These are phyloP conservation scores for Stegodyphus mimosarum DNA, from an alignment of 1,140 invertebrate species.

Conservation along the genomic window DNA sequence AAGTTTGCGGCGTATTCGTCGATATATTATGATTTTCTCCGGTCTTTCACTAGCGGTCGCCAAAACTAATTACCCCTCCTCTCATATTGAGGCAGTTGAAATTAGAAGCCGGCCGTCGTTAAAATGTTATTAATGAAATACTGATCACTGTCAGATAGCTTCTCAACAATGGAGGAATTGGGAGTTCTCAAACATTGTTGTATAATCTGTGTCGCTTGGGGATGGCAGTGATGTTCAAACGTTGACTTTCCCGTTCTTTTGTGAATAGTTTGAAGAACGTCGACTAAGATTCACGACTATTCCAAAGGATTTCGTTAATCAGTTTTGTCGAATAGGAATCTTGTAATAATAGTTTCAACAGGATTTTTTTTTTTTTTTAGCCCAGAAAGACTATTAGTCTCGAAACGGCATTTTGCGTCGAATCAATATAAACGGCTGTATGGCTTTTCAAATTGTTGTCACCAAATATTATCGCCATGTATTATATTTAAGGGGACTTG, in stretches of 20 bases:
- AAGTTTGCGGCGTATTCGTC: neutral
- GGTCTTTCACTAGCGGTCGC: neutral
- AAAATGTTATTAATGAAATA: constrained; percentile 34
- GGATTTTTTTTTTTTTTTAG: too few relatives aligned
- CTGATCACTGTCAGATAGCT: constrained; percentile 23
- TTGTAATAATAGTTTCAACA: too few relatives aligned
- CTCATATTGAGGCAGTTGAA: constrained; percentile 15
- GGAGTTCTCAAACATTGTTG: neutral
- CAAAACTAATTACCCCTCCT: constrained; percentile 30
- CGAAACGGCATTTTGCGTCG: too few relatives aligned
- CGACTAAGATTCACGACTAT: neutral
- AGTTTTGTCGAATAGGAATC: neutral
- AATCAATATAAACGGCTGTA: too few relatives aligned
- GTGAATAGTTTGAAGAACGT: too few relatives aligned
- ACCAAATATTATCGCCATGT: too few relatives aligned
- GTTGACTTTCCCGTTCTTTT: neutral
- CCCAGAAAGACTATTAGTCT: too few relatives aligned
- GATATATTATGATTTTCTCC: constrained; percentile 1
- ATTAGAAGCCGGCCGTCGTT: constrained; percentile 10
- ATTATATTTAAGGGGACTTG: too few relatives aligned
- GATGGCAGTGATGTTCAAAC: neutral
- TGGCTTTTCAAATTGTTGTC: too few relatives aligned
- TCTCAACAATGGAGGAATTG: neutral
- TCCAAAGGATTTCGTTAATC: neutral
- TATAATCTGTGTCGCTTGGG: neutral